Base-by-base conservation (phyloP, 2,888 invertebrate species). In the Drosophila mettleri region DNA sequence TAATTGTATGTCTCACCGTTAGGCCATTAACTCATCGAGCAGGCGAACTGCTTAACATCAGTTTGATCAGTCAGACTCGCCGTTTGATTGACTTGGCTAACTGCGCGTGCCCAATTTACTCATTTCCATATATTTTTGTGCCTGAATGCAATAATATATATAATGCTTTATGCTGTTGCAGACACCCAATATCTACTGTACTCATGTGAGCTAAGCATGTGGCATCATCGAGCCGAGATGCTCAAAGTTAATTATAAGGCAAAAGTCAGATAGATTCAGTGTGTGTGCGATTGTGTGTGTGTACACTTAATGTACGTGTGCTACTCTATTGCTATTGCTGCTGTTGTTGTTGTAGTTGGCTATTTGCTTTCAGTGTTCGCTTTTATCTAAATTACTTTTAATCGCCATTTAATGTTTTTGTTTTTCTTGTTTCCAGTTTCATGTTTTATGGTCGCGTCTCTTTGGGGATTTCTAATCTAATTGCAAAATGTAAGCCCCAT, bases 341-440 rank as follows among this genome's bases (percentile, higher is more conserved):
- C 31, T 61, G 59, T 51, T 61, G 27, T 38, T 72, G 18, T 69
- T 72, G 64, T 62, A 62, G 60, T 57, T 64, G 48, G 52, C 52
- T 86, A 58, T 86, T 70, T 68, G 67, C 74, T 83, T 80, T 80
- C 61, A 61, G 59, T 64, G 67, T 89, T 89, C 27, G 43, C 27
- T 45, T 33, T 89, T 85, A 85, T 85, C 85, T 89, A 87, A 85
- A 85, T 85, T 85, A 88, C 88, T 86, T 85, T 85, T 89, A 89
- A 85, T 89, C 89, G 76, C 83, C 86, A 89, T 87, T 85, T 89
- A 89, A 89, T 85, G 86, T 87, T 85, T 88, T 89, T 89, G 88
- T 85, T 89, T 85, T 87, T 79, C 74, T 87, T 88, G 70, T 65
- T 86, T 60, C 61, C 77, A 63, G 74, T 82, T 69, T 74, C 74